phyloP scores from a whole-genome alignment of 2,113 vertebrate genomes.

The Calcarius ornatus region DNA sequence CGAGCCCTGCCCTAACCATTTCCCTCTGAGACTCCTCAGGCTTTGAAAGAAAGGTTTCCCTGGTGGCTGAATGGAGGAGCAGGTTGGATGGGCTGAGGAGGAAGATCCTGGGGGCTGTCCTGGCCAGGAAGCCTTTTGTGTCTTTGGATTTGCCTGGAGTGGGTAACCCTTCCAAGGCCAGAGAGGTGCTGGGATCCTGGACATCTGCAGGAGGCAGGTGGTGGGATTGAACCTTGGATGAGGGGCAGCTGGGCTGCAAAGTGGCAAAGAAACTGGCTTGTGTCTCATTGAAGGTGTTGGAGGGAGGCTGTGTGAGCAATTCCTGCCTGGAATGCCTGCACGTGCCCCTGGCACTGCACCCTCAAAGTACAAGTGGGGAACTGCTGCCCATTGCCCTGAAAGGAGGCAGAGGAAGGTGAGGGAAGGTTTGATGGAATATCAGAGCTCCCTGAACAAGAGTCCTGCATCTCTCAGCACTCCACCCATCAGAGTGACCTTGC shows the following conservation, averaged over 20 bases:
- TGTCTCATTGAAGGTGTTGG: accelerated
- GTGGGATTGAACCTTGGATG: not conserved
- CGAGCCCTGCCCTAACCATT: not conserved
- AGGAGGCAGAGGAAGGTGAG: not conserved
- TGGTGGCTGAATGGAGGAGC: not conserved
- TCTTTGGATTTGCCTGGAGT: not conserved
- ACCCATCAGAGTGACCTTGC: not conserved
- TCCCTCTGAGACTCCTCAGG: not conserved
- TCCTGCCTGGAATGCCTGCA: not conserved
- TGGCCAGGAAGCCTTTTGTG: not conserved
- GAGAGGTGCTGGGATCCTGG: not conserved
- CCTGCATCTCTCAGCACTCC: not conserved
- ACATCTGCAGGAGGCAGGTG: not conserved
- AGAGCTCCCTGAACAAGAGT: not conserved
- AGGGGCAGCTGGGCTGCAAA: not conserved
- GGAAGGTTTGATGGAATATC: not conserved
- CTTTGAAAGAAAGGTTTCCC: not conserved
- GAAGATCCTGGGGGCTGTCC: not conserved
- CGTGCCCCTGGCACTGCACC: not conserved
- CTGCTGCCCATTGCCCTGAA: not conserved
- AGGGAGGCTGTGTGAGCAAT: not conserved
- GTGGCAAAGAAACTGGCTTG: not conserved
- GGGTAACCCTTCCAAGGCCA: not conserved
- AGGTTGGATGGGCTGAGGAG: not conserved
- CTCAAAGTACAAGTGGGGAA: not conserved